phyloP scores from a whole-genome alignment of 2,888 invertebrate species.

The Tinea semifulvella region DNA sequence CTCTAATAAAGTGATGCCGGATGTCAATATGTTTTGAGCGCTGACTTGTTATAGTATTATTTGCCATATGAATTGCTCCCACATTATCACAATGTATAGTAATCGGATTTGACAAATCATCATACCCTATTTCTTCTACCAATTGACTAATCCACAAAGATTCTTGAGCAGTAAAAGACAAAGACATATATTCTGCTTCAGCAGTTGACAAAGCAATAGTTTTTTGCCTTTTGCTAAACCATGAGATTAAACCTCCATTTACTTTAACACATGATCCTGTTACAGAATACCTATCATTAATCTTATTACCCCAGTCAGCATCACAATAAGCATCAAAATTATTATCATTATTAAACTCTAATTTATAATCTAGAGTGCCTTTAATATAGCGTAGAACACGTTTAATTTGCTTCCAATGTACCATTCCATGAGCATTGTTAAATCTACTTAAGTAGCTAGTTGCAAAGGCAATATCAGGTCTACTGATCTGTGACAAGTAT shows the following conservation, averaged over 20 bases:
- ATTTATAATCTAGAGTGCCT: neutral
- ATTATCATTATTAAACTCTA: neutral
- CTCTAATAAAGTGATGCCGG: slow-evolving; percentile 2
- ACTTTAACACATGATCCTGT: neutral
- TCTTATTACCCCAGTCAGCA: slow-evolving; percentile 1
- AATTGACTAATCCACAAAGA: slow-evolving; percentile 1
- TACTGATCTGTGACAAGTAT: neutral
- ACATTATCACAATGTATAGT: neutral
- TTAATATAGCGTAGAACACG: neutral
- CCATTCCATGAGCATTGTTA: neutral
- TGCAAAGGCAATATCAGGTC: slow-evolving; percentile 1
- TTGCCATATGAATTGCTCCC: neutral
- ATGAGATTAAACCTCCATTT: neutral
- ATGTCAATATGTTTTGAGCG: neutral
- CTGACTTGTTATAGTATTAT: neutral
- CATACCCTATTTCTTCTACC: neutral
- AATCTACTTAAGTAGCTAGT: neutral
- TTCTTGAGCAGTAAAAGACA: neutral
- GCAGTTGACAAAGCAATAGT: neutral
- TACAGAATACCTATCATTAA: neutral
- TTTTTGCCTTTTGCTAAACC: slow-evolving; percentile 5
- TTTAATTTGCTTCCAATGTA: neutral
- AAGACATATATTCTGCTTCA: slow-evolving; percentile 8
- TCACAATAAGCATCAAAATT: neutral
- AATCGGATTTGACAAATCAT: neutral